Evolutionary conservation across 2,888 invertebrate species (phyloP), one percentile per base, ranked within the genome.

Genomic region (Leptarthrus brevirostris): DNA sequence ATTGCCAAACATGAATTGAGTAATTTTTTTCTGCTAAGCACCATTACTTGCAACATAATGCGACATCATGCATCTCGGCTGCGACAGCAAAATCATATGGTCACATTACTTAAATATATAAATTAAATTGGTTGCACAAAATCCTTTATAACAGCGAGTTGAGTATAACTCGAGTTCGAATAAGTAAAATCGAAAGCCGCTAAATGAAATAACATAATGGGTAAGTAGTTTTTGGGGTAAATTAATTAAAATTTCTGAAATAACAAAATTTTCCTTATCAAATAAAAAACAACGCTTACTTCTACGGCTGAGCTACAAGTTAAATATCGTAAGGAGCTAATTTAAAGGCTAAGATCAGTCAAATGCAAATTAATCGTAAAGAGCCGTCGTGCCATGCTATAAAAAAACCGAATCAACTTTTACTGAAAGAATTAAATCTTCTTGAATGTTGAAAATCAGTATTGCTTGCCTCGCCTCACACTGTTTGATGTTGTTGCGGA

Each of bases 261-360:
- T 56, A 36, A 72, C 47, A 58, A 61, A 20, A 53, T 26, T 61
- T 74, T 16, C 30, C 58, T 71, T 74, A 56, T 70, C 40, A 58
- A 72, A 70, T 70, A 75, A 64, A n/a, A 24, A 64, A 20, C 56
- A 64, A 75, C 44, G 66, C 64, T 61, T 66, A 73, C 54, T 52
- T 34, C 52, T 74, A 73, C 72, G 53, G 64, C 64, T 64, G 64
- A 44, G 64, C 24, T 64, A 47, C 64, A 64, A 64, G 47, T 64
- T 24, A 20, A 49, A 20, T 64, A 18, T 40, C 47, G 26, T 64
- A 64, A 64, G 54, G 72, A 74, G 49, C 71, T 56, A 72, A 49
- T 47, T 72, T 66, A 71, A 70, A 54, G 18, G 30, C 76, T 69
- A 69, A 69, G 69, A 52, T 69, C 69, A 69, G 69, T 69, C 69